These are phyloP conservation scores for Neosilurus hyrtlii DNA, from an alignment of 2,797 vertebrate genomes.

Conservation along the genomic window DNA sequence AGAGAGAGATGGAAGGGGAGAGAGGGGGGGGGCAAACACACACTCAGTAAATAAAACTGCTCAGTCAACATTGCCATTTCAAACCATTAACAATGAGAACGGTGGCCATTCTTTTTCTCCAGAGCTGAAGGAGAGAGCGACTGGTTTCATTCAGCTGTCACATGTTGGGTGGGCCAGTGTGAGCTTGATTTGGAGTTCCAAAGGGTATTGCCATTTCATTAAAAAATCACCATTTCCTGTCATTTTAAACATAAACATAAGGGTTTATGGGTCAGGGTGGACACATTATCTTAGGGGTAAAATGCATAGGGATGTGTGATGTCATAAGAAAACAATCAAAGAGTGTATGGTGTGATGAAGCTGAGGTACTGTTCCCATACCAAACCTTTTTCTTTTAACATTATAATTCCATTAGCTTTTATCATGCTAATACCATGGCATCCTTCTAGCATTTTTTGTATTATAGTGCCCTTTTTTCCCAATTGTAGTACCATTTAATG, in stretches of 20 bases:
- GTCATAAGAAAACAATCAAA: neutral
- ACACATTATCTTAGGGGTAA: neutral
- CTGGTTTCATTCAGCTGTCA: conserved; percentile 40
- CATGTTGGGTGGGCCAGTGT: conserved; percentile 41
- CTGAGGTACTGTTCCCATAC: neutral
- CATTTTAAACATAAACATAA: conserved; percentile 7
- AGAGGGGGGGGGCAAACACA: conserved; percentile 72
- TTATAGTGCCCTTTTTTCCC: neutral
- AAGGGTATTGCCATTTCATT: conserved; percentile 29
- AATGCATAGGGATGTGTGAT: neutral
- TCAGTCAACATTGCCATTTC: conserved; percentile 74
- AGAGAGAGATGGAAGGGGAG: neutral
- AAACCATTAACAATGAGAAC: conserved; percentile 72
- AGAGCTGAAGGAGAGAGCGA: conserved; percentile 44
- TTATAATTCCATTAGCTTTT: too few relatives aligned
- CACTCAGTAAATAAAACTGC: conserved; percentile 74
- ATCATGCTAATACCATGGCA: neutral
- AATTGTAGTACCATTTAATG: neutral
- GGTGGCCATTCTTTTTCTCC: conserved; percentile 57
- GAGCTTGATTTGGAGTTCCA: conserved; percentile 25
- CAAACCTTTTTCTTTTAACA: neutral
- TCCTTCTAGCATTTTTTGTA: too few relatives aligned
- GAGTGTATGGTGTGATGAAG: neutral
- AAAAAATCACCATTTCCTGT: conserved; percentile 20
- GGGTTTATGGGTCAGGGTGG: neutral